Evolutionary conservation across 35 echinoderm and acorn worm genomes (phyloP).

Genomic region (Apostichopus japonicus): DNA sequence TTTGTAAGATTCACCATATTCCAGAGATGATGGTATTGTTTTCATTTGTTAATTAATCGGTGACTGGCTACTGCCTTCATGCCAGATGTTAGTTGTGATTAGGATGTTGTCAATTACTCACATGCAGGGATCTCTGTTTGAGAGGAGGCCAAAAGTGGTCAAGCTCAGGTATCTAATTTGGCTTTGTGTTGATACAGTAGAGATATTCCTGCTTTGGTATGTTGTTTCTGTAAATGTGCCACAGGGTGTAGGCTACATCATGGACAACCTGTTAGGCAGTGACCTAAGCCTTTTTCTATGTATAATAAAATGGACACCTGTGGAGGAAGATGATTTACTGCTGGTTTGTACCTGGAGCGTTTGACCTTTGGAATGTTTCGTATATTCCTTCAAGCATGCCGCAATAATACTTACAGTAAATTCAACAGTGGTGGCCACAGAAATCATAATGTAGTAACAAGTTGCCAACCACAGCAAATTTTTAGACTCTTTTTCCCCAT

Average conservation of each 20-base stretch:
- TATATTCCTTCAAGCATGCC: background rate
- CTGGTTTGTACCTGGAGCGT: background rate
- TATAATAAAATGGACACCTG: background rate
- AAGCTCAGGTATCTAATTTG: background rate
- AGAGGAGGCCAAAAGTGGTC: background rate
- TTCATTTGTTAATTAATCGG: background rate
- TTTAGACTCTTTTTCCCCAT: no score
- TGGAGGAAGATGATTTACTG: slow-evolving; percentile 8
- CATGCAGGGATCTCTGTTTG: slow-evolving; percentile 1
- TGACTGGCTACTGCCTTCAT: background rate
- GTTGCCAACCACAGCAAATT: no score
- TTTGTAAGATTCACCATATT: no score
- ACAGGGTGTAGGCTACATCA: background rate
- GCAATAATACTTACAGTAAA: background rate
- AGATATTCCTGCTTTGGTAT: background rate
- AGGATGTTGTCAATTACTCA: slow-evolving; percentile 19
- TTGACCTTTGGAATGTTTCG: slow-evolving; percentile 9
- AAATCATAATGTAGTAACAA: no score
- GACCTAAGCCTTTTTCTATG: background rate
- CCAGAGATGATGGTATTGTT: no score
- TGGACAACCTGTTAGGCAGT: background rate
- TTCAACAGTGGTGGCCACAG: no score
- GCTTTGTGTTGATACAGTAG: slow-evolving; percentile 10
- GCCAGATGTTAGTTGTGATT: slow-evolving; percentile 9
- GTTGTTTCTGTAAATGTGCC: background rate